These are phyloP conservation scores for Buphagus erythrorhynchus DNA, from an alignment of 2,797 vertebrate genomes.

Conservation along the genomic window DNA sequence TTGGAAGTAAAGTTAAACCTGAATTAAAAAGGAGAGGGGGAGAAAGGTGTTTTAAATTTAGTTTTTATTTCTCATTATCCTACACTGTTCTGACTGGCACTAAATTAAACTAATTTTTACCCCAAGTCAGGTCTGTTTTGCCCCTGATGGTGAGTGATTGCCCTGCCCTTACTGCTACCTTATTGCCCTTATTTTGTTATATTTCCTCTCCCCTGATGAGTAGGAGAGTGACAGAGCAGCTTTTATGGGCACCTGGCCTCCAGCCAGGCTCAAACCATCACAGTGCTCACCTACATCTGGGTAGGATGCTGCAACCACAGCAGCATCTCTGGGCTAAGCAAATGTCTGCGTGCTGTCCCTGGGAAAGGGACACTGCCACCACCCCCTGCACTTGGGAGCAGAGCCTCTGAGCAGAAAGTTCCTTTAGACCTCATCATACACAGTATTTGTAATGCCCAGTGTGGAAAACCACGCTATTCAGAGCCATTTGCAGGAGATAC, in stretches of 20 bases:
- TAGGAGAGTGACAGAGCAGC: not conserved
- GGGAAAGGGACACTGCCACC: not conserved
- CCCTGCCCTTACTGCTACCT: not conserved
- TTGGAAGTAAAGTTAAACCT: not conserved
- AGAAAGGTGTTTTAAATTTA: not conserved
- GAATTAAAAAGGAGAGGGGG: not conserved
- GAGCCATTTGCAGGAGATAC: not conserved
- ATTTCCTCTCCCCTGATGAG: not conserved
- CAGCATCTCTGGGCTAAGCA: not conserved
- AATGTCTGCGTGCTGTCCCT: not conserved
- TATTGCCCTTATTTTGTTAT: too few species aligned
- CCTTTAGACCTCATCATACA: not conserved
- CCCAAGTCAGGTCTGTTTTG: not conserved
- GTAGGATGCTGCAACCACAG: not conserved
- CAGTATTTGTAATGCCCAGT: not conserved
- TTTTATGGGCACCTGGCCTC: not conserved
- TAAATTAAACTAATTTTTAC: not conserved
- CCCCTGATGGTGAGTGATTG: not conserved
- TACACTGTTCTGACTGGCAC: not conserved
- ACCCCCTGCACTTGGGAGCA: not conserved
- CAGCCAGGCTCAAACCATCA: not conserved
- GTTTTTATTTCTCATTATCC: not conserved
- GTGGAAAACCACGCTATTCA: not conserved
- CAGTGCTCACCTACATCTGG: rapidly evolving
- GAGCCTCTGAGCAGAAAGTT: not conserved